These are phyloP conservation scores for Mastacembelus armatus DNA, from an alignment of 2,797 vertebrate species.

Conservation along the genomic window DNA sequence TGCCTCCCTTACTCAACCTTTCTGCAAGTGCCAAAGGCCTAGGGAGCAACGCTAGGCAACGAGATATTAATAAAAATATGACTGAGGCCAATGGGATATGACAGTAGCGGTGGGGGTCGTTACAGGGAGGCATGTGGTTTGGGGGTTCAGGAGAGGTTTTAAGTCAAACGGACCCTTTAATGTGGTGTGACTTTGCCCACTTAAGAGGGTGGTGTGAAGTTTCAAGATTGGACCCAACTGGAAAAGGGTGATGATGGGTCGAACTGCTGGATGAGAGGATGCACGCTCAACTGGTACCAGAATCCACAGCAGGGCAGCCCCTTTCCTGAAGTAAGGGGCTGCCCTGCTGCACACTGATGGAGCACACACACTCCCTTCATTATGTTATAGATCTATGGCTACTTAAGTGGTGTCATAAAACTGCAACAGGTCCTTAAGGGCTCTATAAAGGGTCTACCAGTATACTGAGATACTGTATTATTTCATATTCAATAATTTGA, in stretches of 20 bases:
- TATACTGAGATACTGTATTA: slow-evolving; percentile 3
- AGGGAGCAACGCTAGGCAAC: slow-evolving; percentile 41
- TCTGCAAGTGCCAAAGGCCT: slow-evolving; percentile 43
- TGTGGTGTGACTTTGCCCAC: slow-evolving; percentile 82
- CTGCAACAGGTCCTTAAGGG: slow-evolving; percentile 13
- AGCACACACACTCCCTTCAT: slow-evolving; percentile 49
- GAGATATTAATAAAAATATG: slow-evolving; percentile 78
- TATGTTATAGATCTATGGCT: slow-evolving; percentile 43
- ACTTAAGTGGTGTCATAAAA: slow-evolving; percentile 31
- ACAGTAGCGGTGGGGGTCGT: slow-evolving; percentile 72
- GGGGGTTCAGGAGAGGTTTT: slow-evolving; percentile 56
- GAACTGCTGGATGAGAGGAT: slow-evolving; percentile 56
- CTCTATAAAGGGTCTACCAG: not conserved
- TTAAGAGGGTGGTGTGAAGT: slow-evolving; percentile 83
- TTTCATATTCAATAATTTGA: slow-evolving; percentile 9
- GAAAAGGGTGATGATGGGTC: slow-evolving; percentile 70
- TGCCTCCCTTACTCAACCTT: slow-evolving; percentile 37
- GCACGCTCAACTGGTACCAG: slow-evolving; percentile 80
- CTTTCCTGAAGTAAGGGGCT: slow-evolving; percentile 19
- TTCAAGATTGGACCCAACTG: slow-evolving; percentile 75
- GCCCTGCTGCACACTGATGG: slow-evolving; percentile 38
- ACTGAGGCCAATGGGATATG: slow-evolving; percentile 74
- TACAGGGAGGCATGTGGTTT: slow-evolving; percentile 62
- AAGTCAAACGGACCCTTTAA: slow-evolving; percentile 73
- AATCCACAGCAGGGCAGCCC: slow-evolving; percentile 51